Conservation (phyloP, 2,797 vertebrate species). For the Leptodactylus fallax region DNA sequence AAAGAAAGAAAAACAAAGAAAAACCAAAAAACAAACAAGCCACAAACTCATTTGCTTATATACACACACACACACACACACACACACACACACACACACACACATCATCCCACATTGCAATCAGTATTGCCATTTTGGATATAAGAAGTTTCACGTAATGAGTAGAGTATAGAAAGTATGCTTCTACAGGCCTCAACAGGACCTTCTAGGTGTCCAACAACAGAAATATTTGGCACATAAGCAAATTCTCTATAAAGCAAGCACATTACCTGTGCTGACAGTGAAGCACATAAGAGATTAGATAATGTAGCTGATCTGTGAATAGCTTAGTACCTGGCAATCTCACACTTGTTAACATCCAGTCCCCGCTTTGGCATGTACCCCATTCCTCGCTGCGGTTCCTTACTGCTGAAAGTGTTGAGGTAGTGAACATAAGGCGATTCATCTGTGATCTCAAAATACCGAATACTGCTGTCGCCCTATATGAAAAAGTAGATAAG, state of each 20-base stretch:
- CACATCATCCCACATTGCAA: not conserved
- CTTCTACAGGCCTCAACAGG: not conserved
- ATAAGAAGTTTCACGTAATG: not conserved
- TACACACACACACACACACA: too few species aligned
- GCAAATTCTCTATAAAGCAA: too few species aligned
- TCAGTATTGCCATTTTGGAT: not conserved
- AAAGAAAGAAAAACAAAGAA: too few species aligned
- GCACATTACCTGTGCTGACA: too few species aligned
- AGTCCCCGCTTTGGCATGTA: slow-evolving; percentile 97
- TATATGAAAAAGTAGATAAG: slow-evolving; percentile 61
- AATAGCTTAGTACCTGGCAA: slow-evolving; percentile 83
- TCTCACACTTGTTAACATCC: slow-evolving; percentile 98
- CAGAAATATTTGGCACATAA: not conserved
- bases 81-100: too few species aligned
- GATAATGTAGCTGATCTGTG: not conserved
- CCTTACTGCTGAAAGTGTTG: slow-evolving; percentile 92
- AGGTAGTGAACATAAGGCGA: slow-evolving; percentile 96
- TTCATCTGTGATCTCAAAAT: slow-evolving; percentile 97
- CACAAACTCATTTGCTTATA: too few species aligned
- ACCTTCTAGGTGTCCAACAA: too few species aligned
- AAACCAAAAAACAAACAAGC: too few species aligned
- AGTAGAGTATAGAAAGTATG: not conserved
- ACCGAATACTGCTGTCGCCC: slow-evolving; percentile 98
- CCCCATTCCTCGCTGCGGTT: slow-evolving; percentile 98
- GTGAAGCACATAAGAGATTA: not conserved